Evolutionary conservation across 2,113 vertebrate species (phyloP).

Genomic region (Rhynchomys soricoides): DNA sequence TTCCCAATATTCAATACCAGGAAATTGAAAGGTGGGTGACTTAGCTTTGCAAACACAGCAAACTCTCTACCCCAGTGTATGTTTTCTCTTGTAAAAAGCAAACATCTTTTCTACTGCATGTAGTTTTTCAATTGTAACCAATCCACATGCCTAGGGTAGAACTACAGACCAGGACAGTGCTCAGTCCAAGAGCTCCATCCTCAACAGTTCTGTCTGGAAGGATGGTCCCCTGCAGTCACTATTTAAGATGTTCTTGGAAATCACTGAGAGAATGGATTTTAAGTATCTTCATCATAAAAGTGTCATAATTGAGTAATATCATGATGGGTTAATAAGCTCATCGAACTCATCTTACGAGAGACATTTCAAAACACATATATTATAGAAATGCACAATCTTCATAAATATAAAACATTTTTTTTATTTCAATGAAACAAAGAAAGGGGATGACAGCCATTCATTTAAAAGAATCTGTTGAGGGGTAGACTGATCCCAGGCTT

Average conservation of each 20-base stretch:
- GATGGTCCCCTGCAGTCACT: too few species aligned
- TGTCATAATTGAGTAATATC: not conserved
- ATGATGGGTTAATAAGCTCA: not conserved
- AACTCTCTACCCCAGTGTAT: not conserved
- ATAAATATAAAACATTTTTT: not conserved
- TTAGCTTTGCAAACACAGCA: not conserved
- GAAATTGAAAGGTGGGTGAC: not conserved
- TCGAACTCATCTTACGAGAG: not conserved
- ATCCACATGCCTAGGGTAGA: not conserved
- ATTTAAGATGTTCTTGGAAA: not conserved
- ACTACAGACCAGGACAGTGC: not conserved
- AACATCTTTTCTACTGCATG: not conserved
- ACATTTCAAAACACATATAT: not conserved
- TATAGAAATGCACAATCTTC: not conserved
- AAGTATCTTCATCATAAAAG: not conserved
- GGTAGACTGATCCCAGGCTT: not conserved
- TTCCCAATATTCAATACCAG: not conserved
- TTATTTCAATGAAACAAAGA: not conserved
- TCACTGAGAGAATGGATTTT: not conserved
- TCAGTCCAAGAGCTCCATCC: not conserved
- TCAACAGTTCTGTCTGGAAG: not conserved
- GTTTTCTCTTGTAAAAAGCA: not conserved
- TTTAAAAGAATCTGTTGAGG: not conserved
- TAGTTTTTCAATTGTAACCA: not conserved
- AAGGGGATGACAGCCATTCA: not conserved